Evolutionary conservation across 1,140 invertebrate genomes (phyloP).

Genomic region (Belonocnema kinseyi): DNA sequence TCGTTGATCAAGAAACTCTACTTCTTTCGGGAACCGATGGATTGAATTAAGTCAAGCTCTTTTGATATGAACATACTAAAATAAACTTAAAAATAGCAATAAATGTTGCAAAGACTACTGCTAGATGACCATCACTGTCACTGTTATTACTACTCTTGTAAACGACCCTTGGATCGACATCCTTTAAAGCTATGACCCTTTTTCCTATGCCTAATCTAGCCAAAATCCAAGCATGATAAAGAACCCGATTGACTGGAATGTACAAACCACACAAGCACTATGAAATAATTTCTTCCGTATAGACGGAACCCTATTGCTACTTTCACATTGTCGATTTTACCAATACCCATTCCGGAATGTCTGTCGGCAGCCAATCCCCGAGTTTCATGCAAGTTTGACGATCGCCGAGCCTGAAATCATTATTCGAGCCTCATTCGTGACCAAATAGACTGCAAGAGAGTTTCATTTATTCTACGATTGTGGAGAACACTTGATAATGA

Average conservation of each 20-base stretch:
- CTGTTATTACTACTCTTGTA: background rate
- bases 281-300: background rate
- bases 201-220: background rate
- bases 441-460: background rate
- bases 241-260: background rate
- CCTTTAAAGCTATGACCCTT: background rate
- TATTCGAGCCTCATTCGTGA: background rate
- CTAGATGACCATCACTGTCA: background rate
- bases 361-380: constrained; percentile 31
- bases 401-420: constrained; percentile 36
- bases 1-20: background rate
- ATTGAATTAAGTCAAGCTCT: constrained; percentile 4
- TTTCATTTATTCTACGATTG: background rate
- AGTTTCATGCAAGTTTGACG: constrained; percentile 49
- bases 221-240: constrained; percentile 20
- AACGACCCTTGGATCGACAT: background rate
- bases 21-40: background rate
- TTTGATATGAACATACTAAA: background rate
- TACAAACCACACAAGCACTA: background rate
- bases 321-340: background rate
- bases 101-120: constrained; percentile 9
- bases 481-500: background rate
- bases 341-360: constrained; percentile 32
- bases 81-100: background rate
- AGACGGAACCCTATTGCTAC: background rate